Evolutionary conservation across 92 coral and sea anemone species (phyloP), one percentile per base, ranked within the genome.

Genomic region (Epizoanthus scotinus): DNA sequence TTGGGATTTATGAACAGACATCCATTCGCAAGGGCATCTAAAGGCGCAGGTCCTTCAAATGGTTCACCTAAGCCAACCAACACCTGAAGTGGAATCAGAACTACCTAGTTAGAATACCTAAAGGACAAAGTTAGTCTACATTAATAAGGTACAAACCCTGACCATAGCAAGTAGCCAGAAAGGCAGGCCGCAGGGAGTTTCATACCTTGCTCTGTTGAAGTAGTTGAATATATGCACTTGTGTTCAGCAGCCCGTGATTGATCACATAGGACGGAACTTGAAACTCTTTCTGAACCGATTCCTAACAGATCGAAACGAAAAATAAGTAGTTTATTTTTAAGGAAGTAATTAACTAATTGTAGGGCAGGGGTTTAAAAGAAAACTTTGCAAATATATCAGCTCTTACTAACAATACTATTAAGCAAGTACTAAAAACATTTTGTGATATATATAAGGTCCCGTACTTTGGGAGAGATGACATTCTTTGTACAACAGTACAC

Each of bases 21-120:
- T 3, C 98, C 98, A 66, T 95, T 92, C 10, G 98, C 98, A 22
- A 92, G 56, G 21, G 94, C 98, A 82, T 95, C 98, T 47, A 95
- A 93, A 40, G 98, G 95, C 21, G 95, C 95, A 6, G 98, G 98
- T 18, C 98, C 98, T 87, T 95, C 98, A 47, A 71, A 95, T 47
- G 98, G 98, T n/a, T 86, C 82, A 0, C 97, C 98, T 42, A 95
- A 90, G 59, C 98, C 98, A 66, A 95, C 81, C 18, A 95, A 90
- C 1, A 92, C 97, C 98, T 95, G 67, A 12, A 63, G 52, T 9
- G 55, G 68, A 27, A 18, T 36, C 18, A 57, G 14, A 28, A 17
- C 3, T 44, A 12, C 17, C 12, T 44, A 70, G 24, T 31, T 17
- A 19, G 1, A 6, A 62, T 62, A 8, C 14, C 18, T 14, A 26